Evolutionary conservation across 2,113 vertebrate genomes (phyloP), one percentile per base, ranked within the genome.

Genomic region (Cygnus atratus): DNA sequence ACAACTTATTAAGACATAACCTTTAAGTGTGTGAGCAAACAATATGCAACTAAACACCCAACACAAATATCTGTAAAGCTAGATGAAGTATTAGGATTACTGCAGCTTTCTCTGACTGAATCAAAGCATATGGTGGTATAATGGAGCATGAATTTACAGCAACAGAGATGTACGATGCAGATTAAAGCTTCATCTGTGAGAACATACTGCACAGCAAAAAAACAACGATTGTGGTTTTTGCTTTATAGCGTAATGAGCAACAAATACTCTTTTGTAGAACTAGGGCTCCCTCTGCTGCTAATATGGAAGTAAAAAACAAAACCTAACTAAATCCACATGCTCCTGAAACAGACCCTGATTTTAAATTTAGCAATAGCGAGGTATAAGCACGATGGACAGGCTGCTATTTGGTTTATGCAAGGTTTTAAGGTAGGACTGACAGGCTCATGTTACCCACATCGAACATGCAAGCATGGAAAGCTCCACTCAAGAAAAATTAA

Each of bases 241-340:
- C 29, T 93, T 94, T 81, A 61, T 4, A 11, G 20, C 46, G 8
- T 4, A 25, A 50, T 3, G 57, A 70, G n/a, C 28, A 20, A 44
- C 16, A 9, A 41, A 3, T 1, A 3, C 5, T 39, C 54, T 93
- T 95, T 4, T 41, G 46, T 96, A 67, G 97, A 96, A 39, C 95
- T 8, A 92, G 92, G 58, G 97, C 97, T 92, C 97, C 97, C 97
- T 98, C 98, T 98, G 96, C 95, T 97, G 98, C 73, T 54, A 13
- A 18, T 6, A 7, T 9, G 44, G 28, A 28, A 22, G 63, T 55
- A 65, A 68, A 77, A 16, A 1, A 16, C 62, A 58, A 28, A 70
- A 7, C 18, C 4, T 54, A 46, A 12, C 16, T 6, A 24, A 61
- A 67, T 5, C 44, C 10, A 8, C 1, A 1, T 3, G 4, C 52